Conservation (phyloP, 2,113 vertebrate species). For the Apteryx mantelli region DNA sequence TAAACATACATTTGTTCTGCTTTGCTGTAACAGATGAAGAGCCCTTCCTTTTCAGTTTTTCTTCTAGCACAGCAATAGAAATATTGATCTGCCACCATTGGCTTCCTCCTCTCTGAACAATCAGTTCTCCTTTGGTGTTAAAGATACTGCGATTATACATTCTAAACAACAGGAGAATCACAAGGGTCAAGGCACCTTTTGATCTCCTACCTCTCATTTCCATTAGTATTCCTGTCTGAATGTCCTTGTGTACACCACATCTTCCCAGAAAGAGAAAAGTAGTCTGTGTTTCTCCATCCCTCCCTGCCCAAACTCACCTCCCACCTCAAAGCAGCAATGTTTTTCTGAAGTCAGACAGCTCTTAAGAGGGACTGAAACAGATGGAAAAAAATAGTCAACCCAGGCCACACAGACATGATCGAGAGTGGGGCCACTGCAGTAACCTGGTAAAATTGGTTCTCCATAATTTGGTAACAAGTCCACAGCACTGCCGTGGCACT, state of each 20-base stretch:
- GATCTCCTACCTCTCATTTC: background rate
- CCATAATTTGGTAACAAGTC: background rate
- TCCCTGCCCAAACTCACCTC: background rate
- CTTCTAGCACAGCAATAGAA: background rate
- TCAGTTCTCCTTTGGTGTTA: background rate
- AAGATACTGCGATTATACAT: background rate
- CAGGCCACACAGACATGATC: too few species aligned
- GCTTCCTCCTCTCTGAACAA: background rate
- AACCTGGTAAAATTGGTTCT: background rate
- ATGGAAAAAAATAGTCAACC: background rate
- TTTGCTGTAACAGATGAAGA: background rate
- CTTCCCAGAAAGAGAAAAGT: background rate
- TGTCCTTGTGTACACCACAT: rapidly evolving
- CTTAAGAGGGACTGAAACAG: background rate
- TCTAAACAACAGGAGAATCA: background rate
- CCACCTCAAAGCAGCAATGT: background rate
- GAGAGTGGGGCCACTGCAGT: background rate
- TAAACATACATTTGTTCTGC: background rate
- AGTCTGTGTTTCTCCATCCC: background rate
- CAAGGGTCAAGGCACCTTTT: background rate
- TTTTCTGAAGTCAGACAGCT: background rate
- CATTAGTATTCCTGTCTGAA: background rate
- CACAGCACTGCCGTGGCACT: background rate
- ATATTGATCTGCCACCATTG: background rate
- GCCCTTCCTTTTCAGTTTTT: background rate